Base-by-base conservation (phyloP, 2,113 vertebrate species). In the Centropus bengalensis region DNA sequence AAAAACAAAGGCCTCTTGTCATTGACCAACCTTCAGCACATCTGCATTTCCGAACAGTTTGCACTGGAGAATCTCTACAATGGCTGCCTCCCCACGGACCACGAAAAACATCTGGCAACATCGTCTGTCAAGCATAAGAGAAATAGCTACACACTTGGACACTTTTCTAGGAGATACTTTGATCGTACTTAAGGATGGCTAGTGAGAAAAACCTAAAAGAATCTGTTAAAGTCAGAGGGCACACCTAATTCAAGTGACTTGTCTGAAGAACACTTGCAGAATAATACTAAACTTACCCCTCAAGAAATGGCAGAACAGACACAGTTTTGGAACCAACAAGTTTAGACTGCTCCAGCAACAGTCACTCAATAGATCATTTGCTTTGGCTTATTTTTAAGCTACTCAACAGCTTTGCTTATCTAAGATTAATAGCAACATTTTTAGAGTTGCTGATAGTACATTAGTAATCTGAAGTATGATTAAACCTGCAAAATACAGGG, bases 91-190 rank as follows among this genome's bases (percentile, higher is more conserved):
- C 99, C 99, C 99, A 99, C 0, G 94, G 98, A 32, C 99, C 99
- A 91, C 97, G 97, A 97, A 99, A 99, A 93, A 99, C 98, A 94
- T 99, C 99, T 24, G 99, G 99, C 96, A 99, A 98, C 99, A 99
- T 99, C 54, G 99, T 99, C 99, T 99, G 97, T 77, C 91, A 96
- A 95, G 44, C 45, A 94, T 88, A 93, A 96, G 47, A 96, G 67
- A 97, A 94, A 91, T 3, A 86, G 42, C 54, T 79, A 82, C 32
- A 76, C 27, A 51, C 54, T 52, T 89, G 23, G 10, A 44, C 6
- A 56, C 8, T n/a, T 66, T 77, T 44, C 30, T 59, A 67, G 22
- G 30, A 45, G 8, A 23, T 22, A 20, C 69, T 79, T 85, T 69
- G 33, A 67, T 82, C 45, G 60, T 66, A 32, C 22, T 28, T 38